These are phyloP conservation scores for Loriculus beryllinus DNA, from an alignment of 2,797 vertebrate genomes.

Conservation along the genomic window DNA sequence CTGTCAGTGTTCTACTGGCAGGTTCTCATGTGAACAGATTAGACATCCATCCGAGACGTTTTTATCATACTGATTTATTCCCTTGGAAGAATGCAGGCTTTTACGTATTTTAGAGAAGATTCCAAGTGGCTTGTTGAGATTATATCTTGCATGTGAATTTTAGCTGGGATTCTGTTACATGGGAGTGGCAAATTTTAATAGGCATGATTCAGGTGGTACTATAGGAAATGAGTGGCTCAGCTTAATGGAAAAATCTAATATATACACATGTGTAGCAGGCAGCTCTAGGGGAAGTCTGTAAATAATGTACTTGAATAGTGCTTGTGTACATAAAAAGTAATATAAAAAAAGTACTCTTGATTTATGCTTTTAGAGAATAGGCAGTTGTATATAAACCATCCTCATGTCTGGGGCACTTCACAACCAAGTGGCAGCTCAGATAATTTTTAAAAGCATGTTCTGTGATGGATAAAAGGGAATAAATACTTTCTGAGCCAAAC, in stretches of 20 bases:
- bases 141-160: constrained; percentile 74
- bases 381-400: neutral
- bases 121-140: constrained; percentile 76
- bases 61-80: constrained; percentile 74
- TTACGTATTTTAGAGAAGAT: constrained; percentile 69
- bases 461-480: neutral
- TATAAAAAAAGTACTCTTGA: neutral
- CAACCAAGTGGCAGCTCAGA: neutral
- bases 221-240: constrained; percentile 25
- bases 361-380: neutral
- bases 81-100: constrained; percentile 73
- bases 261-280: neutral
- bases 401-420: neutral
- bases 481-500: neutral
- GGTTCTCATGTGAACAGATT: constrained; percentile 68
- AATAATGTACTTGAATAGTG: neutral
- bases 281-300: neutral
- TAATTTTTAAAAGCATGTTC: neutral
- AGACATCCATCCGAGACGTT: constrained; percentile 65
- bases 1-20: constrained; percentile 66
- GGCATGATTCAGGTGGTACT: constrained; percentile 49
- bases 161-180: constrained; percentile 64
- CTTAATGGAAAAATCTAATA: constrained; percentile 27
- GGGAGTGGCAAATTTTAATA: constrained; percentile 65
- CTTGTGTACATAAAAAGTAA: neutral